Percentiles rank a stretch among this genome's conserved stretches.
These are phyloP conservation scores for Limosa lapponica DNA, from an alignment of 2,797 vertebrate species.

Conservation along the genomic window DNA sequence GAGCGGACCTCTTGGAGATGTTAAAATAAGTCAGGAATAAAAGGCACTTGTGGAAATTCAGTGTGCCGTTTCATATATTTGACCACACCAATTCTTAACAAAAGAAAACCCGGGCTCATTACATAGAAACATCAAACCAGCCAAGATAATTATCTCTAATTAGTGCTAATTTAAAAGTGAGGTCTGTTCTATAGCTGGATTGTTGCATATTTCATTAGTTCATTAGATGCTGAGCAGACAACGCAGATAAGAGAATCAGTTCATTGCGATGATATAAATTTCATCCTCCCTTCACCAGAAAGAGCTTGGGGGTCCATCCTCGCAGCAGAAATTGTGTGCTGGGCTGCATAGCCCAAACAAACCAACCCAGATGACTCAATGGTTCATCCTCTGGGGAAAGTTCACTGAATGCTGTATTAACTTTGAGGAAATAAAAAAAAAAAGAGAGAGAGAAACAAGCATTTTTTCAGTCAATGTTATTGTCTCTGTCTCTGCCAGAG, in stretches of 20 bases:
- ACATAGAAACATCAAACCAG: conserved; percentile 68
- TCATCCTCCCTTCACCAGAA: background rate
- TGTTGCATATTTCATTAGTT: conserved; percentile 72
- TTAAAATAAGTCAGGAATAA: background rate
- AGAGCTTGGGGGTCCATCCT: background rate
- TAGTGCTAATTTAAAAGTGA: conserved; percentile 72
- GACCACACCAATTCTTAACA: conserved; percentile 49
- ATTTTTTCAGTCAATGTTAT: background rate
- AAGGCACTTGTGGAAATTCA: conserved; percentile 34
- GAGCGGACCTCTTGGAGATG: background rate
- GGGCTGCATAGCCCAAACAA: background rate
- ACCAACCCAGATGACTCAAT: fast-evolving
- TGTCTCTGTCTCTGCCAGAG: background rate
- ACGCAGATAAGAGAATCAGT: conserved; percentile 44
- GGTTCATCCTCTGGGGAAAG: background rate
- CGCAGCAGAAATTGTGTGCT: background rate
- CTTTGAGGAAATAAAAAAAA: background rate
- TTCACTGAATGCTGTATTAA: background rate
- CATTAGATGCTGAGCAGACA: conserved; percentile 65
- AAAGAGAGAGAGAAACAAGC: background rate
- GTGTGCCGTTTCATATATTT: background rate
- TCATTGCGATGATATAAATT: conserved; percentile 19
- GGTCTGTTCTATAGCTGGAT: conserved; percentile 58
- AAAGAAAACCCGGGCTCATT: conserved; percentile 54
- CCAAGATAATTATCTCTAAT: conserved; percentile 74